Percentiles rank a stretch among this genome's conserved stretches.
phyloP scores from a whole-genome alignment of 2,113 vertebrate species.

The Nyctibius bracteatus region DNA sequence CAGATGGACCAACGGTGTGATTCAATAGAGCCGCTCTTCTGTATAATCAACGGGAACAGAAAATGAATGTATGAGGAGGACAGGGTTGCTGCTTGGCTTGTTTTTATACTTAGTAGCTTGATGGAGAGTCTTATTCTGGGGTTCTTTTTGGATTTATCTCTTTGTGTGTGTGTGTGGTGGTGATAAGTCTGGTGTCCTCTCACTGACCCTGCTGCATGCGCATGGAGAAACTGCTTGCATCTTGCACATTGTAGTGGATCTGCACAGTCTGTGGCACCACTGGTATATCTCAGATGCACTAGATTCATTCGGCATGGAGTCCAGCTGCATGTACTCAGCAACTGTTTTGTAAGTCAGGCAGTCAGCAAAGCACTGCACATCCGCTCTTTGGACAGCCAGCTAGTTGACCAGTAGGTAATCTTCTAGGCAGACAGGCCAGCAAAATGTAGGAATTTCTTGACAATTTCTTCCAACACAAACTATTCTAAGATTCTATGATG shows the following conservation, averaged over 20 bases:
- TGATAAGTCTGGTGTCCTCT: neutral
- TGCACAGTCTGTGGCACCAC: neutral
- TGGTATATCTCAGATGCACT: neutral
- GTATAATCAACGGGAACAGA: neutral
- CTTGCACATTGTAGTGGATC: neutral
- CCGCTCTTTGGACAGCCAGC: neutral
- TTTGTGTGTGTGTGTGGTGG: neutral
- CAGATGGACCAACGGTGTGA: neutral
- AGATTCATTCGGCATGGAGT: neutral
- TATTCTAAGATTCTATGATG: too few species aligned
- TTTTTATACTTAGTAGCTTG: neutral
- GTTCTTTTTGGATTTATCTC: neutral
- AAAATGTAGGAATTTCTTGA: neutral
- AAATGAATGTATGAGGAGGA: neutral
- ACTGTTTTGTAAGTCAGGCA: neutral
- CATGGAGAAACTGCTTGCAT: neutral
- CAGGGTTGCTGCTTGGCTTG: neutral
- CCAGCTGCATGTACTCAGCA: neutral
- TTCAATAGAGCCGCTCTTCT: neutral
- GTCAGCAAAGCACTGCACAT: neutral
- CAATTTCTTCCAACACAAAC: neutral
- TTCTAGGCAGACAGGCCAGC: neutral
- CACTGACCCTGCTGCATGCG: neutral
- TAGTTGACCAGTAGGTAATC: neutral
- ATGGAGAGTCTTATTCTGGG: neutral